These are phyloP conservation scores for Psephotus haematonotus DNA, from an alignment of 2,113 vertebrate species.

Conservation along the genomic window DNA sequence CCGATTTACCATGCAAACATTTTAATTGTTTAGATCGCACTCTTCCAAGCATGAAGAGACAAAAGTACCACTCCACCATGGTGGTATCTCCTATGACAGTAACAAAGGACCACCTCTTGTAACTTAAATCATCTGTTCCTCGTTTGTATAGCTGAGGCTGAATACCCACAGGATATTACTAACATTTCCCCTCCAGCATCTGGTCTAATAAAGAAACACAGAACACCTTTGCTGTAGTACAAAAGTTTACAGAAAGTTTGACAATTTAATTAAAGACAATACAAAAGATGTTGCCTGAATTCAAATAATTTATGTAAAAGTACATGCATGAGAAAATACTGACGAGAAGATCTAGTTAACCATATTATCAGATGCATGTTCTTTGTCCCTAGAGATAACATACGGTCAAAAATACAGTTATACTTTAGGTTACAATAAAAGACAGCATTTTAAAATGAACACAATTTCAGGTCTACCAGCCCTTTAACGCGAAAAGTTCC, in stretches of 20 bases:
- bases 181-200: slow-evolving; percentile 50
- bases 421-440: slow-evolving; percentile 25
- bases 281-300: slow-evolving; percentile 45
- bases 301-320: slow-evolving; percentile 57
- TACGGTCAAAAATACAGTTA: slow-evolving; percentile 25
- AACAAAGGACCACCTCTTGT: neutral
- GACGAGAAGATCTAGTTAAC: neutral
- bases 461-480: slow-evolving; percentile 13
- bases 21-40: slow-evolving; percentile 2
- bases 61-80: neutral
- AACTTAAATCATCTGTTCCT: neutral
- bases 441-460: slow-evolving; percentile 20
- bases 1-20: neutral
- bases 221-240: slow-evolving; percentile 37
- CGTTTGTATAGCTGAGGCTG: slow-evolving; percentile 5
- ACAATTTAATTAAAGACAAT: slow-evolving; percentile 63
- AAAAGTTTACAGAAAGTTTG: slow-evolving; percentile 50
- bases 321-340: slow-evolving; percentile 42
- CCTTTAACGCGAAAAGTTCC: neutral
- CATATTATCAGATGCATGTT: slow-evolving; percentile 5
- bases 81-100: neutral
- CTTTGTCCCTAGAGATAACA: neutral
- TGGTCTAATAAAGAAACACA: slow-evolving; percentile 66
- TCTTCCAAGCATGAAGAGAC: neutral
- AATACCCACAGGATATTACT: slow-evolving; percentile 59